These are phyloP conservation scores for Aplysina aerophoba DNA, from an alignment of 37 sponge, comb jelly and placozoan genomes.

Conservation along the genomic window DNA sequence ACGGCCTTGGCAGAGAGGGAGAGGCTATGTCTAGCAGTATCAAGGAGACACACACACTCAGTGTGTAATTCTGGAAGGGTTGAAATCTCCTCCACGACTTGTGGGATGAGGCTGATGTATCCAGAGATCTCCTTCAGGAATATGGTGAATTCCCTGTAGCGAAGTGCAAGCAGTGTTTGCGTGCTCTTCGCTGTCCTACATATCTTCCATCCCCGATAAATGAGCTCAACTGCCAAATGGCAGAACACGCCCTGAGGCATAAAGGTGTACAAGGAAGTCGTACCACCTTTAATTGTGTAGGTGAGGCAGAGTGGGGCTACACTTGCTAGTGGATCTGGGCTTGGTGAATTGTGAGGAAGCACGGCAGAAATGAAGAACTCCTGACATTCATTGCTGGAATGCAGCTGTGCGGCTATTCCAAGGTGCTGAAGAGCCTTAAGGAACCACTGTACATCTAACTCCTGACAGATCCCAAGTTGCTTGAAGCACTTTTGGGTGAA, in stretches of 20 bases:
- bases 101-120: too few species aligned
- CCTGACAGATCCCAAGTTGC: background rate
- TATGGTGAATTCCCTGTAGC: too few species aligned
- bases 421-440: constrained; percentile 5
- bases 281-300: background rate
- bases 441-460: background rate
- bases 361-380: background rate
- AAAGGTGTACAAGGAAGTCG: background rate
- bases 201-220: background rate
- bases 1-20: too few species aligned
- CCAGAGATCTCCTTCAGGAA: too few species aligned
- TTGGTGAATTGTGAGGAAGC: background rate
- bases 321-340: background rate
- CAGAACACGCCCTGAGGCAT: constrained; percentile 1
- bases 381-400: too few species aligned
- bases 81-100: too few species aligned
- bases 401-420: background rate
- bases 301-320: background rate
- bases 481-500: background rate
- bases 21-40: too few species aligned
- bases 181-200: too few species aligned
- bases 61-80: too few species aligned
- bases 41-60: too few species aligned
- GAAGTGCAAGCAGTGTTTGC: too few species aligned
- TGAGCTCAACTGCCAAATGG: background rate